A percentile compares a stretch with the other conserved stretches of the same genome.
Evolutionary conservation across 2,888 invertebrate genomes (phyloP).

Genomic region (Nysson spinosus): DNA sequence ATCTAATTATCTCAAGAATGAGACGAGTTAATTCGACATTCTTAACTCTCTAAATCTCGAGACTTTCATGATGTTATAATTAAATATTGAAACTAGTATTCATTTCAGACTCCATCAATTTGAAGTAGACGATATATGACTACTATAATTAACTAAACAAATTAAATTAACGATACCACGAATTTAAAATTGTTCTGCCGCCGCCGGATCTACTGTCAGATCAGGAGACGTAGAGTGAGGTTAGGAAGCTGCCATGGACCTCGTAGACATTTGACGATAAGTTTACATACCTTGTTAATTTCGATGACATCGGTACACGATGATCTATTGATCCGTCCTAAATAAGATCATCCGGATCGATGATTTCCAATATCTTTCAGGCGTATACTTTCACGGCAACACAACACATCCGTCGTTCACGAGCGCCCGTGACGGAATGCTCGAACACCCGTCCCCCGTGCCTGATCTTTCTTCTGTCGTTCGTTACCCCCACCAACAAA

Average conservation of each 20-base stretch:
- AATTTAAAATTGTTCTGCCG: neutral
- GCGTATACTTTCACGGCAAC: conserved; percentile 29
- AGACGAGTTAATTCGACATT: too few species aligned
- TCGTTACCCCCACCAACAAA: conserved; percentile 58
- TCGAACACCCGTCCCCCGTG: conserved; percentile 53
- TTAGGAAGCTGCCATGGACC: conserved; percentile 24
- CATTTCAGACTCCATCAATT: too few species aligned
- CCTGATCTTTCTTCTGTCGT: conserved; percentile 53
- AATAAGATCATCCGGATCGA: conserved; percentile 1
- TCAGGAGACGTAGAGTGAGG: conserved; percentile 20
- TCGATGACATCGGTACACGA: conserved; percentile 7
- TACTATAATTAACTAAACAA: neutral
- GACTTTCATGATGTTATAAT: too few species aligned
- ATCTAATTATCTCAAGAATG: too few species aligned
- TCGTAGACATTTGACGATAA: neutral
- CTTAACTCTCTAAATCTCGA: too few species aligned
- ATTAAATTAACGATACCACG: conserved; percentile 21
- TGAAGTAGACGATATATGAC: too few species aligned
- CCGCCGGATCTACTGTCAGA: conserved; percentile 8
- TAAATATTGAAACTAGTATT: too few species aligned
- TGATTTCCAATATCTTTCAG: conserved; percentile 12
- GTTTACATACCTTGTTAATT: conserved; percentile 2
- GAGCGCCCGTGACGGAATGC: conserved; percentile 70
- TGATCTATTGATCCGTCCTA: neutral
- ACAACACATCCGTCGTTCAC: conserved; percentile 63